phyloP scores from a whole-genome alignment of 2,113 vertebrate genomes.

The Chionodraco myersi region DNA sequence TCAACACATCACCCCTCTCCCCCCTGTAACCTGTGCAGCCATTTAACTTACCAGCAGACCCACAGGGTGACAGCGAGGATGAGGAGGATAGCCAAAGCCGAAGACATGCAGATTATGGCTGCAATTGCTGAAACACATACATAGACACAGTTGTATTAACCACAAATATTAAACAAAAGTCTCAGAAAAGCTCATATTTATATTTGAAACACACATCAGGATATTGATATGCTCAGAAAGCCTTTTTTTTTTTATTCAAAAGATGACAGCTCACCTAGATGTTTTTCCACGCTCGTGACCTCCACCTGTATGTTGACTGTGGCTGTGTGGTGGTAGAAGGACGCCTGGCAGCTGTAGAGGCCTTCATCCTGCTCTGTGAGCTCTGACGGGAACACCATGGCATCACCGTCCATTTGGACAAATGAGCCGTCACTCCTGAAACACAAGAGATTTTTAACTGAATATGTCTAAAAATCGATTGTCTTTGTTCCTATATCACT shows the following conservation, averaged over 20 bases:
- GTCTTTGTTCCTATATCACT: neutral
- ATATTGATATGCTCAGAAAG: slow-evolving; percentile 7
- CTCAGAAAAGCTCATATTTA: neutral
- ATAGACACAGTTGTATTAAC: slow-evolving; percentile 8
- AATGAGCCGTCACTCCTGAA: slow-evolving; percentile 72
- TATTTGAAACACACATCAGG: neutral
- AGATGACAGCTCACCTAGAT: slow-evolving; percentile 57
- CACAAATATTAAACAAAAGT: neutral
- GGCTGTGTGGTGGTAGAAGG: slow-evolving; percentile 78
- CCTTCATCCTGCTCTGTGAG: slow-evolving; percentile 62
- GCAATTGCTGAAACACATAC: slow-evolving; percentile 61
- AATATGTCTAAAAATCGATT: neutral
- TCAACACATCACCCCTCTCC: slow-evolving; percentile 36
- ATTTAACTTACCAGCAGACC: slow-evolving; percentile 78
- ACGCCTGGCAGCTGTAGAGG: slow-evolving; percentile 75
- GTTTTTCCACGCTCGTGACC: slow-evolving; percentile 37
- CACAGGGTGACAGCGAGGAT: slow-evolving; percentile 59
- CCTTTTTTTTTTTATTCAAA: neutral
- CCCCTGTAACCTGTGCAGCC: slow-evolving; percentile 30
- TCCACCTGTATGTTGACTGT: slow-evolving; percentile 73
- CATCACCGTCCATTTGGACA: slow-evolving; percentile 48
- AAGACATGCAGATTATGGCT: slow-evolving; percentile 62
- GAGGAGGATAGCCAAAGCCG: slow-evolving; percentile 57
- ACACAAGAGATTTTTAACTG: slow-evolving; percentile 2
- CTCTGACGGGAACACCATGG: slow-evolving; percentile 63